Conservation (phyloP, 2,888 invertebrate genomes). For the Synanthedon myopaeformis region DNA sequence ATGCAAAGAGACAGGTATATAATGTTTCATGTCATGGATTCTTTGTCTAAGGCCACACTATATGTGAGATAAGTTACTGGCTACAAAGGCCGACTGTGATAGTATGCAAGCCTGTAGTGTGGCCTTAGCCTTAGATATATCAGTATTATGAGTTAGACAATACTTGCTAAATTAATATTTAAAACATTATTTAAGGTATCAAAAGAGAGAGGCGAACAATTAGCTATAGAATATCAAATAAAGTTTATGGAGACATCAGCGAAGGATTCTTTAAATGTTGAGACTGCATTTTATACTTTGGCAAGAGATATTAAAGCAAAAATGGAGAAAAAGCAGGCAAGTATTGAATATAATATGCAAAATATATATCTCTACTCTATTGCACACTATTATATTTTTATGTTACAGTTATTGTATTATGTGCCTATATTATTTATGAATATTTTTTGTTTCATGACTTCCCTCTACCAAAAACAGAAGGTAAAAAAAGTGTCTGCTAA, state of each 20-base stretch:
- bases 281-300: slow-evolving; percentile 96
- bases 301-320: slow-evolving; percentile 98
- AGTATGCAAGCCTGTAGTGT: too few species aligned
- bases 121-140: too few species aligned
- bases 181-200: slow-evolving; percentile 74
- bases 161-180: not conserved
- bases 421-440: not conserved
- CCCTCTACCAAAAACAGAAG: slow-evolving; percentile 48
- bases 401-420: not conserved
- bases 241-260: slow-evolving; percentile 99
- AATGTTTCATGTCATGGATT: too few species aligned
- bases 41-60: too few species aligned
- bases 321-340: slow-evolving; percentile 98
- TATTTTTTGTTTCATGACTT: slow-evolving; percentile 60
- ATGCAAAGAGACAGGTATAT: slow-evolving; percentile 88
- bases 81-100: too few species aligned
- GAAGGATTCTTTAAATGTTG: slow-evolving; percentile 97
- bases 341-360: slow-evolving; percentile 18
- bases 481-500: slow-evolving; percentile 26
- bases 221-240: slow-evolving; percentile 97
- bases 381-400: not conserved
- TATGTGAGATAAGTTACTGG: too few species aligned
- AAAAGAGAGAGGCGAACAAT: slow-evolving; percentile 95
- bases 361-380: too few species aligned
- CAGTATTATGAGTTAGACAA: not conserved